Base-by-base conservation (phyloP, 2,888 invertebrate species). In the Cryptocheilus praepositus region DNA sequence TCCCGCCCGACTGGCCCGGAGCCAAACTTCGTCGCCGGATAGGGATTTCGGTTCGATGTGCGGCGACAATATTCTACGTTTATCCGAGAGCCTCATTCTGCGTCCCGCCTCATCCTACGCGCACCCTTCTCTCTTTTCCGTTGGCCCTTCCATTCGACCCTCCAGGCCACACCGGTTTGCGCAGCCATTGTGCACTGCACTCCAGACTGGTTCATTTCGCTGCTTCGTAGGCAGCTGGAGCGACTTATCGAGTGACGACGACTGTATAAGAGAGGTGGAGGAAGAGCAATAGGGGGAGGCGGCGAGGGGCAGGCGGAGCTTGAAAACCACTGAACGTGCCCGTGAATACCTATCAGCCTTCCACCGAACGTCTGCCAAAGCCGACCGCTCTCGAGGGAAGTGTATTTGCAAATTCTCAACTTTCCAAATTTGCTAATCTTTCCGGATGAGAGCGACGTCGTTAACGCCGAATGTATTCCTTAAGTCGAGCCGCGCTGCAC, bases 11-110 rank as follows among this genome's bases (percentile, higher is more conserved):
- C 70, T 78, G 78, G 78, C 70, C 58, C 55, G 7, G 21, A 45
- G 78, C 78, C 78, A 78, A 78, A 68, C 70, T 71, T 66, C 72
- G 52, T 63, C 52, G 57, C 22, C 74, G 77, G 77, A 77, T 80
- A 76, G 77, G 81, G 80, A 83, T 80, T 83, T 83, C 78, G 65
- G 79, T 81, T 81, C 83, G 78, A 78, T 82, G 76, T 77, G 79
- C 79, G 73, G 76, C 78, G 81, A 83, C 83, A 81, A 83, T 83
- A 81, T 83, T 83, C 81, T 77, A 80, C 78, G 77, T 76, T 81
- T 74, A 79, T 74, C 73, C 71, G 64, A 22, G 68, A 54, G 65
- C 63, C 70, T 25, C 44, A 13, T 60, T 36, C 43, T 25, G 45
- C 44, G 21, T 4, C 54, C n/a, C 54, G 15, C 54, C 21, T 22